These are phyloP conservation scores for Paracyclopina nana DNA, from an alignment of 1,140 invertebrate genomes.

Conservation along the genomic window DNA sequence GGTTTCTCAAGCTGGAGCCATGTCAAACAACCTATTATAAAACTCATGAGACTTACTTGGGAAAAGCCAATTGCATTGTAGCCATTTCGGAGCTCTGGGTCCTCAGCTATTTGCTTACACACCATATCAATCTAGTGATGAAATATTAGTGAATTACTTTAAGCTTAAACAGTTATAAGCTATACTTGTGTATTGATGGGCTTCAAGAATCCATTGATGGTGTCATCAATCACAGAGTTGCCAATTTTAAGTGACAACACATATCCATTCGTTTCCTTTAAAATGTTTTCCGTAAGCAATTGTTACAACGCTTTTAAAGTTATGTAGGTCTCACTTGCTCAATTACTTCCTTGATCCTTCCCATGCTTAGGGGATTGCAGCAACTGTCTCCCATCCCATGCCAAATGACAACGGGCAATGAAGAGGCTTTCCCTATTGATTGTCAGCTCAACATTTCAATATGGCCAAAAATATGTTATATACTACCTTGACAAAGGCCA, in stretches of 20 bases:
- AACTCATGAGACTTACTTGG: too few species aligned
- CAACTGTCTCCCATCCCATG: slow-evolving; percentile 56
- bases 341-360: slow-evolving; percentile 39
- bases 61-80: slow-evolving; percentile 95
- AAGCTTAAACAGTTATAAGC: too few species aligned
- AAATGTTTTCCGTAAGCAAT: too few species aligned
- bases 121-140: too few species aligned
- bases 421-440: too few species aligned
- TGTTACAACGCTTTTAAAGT: too few species aligned
- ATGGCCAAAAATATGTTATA: too few species aligned
- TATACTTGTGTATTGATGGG: slow-evolving; percentile 48
- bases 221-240: slow-evolving; percentile 47
- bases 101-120: slow-evolving; percentile 48
- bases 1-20: too few species aligned
- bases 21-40: too few species aligned
- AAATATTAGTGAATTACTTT: too few species aligned
- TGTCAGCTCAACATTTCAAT: too few species aligned
- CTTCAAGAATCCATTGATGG: slow-evolving; percentile 72
- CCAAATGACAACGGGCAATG: slow-evolving; percentile 15
- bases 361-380: slow-evolving; percentile 70
- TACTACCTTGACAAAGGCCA: too few species aligned
- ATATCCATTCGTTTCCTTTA: slow-evolving; percentile 52
- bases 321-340: slow-evolving; percentile 47
- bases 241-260: slow-evolving; percentile 71
- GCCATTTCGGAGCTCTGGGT: slow-evolving; percentile 52